Conservation (phyloP, 2,797 vertebrate genomes). For the Propithecus deckenii region DNA sequence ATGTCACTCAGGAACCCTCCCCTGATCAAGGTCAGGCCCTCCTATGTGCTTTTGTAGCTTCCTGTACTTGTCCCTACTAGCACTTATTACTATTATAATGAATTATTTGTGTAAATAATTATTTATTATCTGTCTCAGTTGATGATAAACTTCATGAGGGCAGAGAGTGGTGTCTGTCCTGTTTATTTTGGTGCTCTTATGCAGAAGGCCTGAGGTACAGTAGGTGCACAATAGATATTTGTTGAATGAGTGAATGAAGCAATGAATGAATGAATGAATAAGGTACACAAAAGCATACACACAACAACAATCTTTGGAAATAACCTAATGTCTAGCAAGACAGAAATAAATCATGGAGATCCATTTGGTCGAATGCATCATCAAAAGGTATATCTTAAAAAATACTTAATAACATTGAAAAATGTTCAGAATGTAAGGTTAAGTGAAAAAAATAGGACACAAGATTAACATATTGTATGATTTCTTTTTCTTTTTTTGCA, state of each 20-base stretch:
- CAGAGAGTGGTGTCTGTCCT: neutral
- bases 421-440: neutral
- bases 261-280: neutral
- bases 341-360: neutral
- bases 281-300: neutral
- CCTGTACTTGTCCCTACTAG: neutral
- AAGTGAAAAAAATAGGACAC: neutral
- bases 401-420: neutral
- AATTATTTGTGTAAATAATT: neutral
- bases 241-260: neutral
- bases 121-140: neutral
- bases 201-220: neutral
- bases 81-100: neutral
- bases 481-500: neutral
- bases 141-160: neutral
- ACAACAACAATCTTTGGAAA: neutral
- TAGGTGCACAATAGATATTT: neutral
- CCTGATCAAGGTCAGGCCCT: neutral
- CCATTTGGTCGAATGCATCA: neutral
- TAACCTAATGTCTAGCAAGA: neutral
- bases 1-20: neutral
- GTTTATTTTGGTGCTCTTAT: neutral
- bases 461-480: neutral
- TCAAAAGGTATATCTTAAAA: neutral
- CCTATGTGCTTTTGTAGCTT: neutral